These are phyloP conservation scores for Caenorhabditis tropicalis DNA, from an alignment of 1,140 invertebrate species.

Conservation along the genomic window DNA sequence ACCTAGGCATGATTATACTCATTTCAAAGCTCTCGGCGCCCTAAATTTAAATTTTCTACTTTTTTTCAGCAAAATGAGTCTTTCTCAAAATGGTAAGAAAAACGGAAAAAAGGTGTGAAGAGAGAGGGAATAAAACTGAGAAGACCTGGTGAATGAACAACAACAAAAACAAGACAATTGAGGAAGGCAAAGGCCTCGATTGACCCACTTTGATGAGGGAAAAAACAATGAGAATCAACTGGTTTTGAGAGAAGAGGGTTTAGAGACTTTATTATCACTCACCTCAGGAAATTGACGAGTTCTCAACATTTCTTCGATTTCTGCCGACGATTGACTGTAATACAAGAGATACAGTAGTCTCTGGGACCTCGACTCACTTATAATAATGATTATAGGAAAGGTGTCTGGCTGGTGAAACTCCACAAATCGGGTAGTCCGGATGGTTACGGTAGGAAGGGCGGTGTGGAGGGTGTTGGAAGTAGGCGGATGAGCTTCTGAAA, in stretches of 20 bases:
- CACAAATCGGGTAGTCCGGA: constrained; percentile 33
- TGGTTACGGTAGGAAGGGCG: background rate
- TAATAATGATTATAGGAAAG: constrained; percentile 23
- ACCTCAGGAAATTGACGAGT: constrained; percentile 48
- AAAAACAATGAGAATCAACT: constrained; percentile 9
- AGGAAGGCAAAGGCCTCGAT: background rate
- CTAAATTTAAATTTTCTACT: too few relatives aligned
- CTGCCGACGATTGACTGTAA: constrained; percentile 10
- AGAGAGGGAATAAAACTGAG: background rate
- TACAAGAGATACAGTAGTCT: background rate
- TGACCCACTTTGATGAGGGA: constrained; percentile 27
- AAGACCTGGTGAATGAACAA: background rate
- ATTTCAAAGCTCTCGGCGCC: too few relatives aligned
- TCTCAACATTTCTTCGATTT: constrained; percentile 45
- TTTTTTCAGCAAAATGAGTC: too few relatives aligned
- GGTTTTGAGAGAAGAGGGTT: background rate
- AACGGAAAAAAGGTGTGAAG: too few relatives aligned
- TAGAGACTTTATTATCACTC: background rate
- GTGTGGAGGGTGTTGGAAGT: background rate
- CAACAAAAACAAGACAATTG: background rate
- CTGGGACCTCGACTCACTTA: too few relatives aligned
- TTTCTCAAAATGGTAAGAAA: too few relatives aligned
- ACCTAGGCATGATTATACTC: too few relatives aligned
- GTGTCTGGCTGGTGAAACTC: background rate
- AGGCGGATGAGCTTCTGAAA: constrained; percentile 28